A percentile compares a stretch with the other conserved stretches of the same genome.
phyloP scores from a whole-genome alignment of 2,797 vertebrate species.

The Arctocebus calabarensis region DNA sequence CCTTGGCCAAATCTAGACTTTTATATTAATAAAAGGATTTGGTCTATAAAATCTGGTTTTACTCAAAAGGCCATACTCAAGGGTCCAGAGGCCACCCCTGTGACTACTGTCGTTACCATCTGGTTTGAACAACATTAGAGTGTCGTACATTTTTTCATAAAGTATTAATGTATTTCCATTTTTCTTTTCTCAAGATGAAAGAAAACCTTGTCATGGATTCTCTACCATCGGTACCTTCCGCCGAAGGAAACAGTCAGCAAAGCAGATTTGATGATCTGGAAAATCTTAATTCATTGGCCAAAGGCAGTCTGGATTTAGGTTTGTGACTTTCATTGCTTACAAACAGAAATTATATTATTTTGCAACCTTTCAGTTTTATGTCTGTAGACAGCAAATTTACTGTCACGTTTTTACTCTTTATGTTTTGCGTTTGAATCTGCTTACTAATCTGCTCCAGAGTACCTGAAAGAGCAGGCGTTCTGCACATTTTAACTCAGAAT shows the following conservation, averaged over 20 bases:
- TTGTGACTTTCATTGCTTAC: slow-evolving; percentile 73
- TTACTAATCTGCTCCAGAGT: background rate
- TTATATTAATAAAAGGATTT: too few relatives aligned
- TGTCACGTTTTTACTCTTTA: background rate
- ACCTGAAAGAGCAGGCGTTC: background rate
- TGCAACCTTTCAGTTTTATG: background rate
- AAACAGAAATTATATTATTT: background rate
- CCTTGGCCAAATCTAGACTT: too few relatives aligned
- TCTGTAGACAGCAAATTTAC: slow-evolving; percentile 11
- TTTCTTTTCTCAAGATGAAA: slow-evolving; percentile 82
- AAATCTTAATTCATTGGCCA: slow-evolving; percentile 66
- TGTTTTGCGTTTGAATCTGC: slow-evolving; percentile 21
- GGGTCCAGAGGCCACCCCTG: too few relatives aligned
- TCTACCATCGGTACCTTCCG: slow-evolving; percentile 17
- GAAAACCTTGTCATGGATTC: slow-evolving; percentile 77
- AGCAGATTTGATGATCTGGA: slow-evolving; percentile 76
- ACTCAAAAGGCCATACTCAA: too few relatives aligned
- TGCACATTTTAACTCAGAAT: slow-evolving; percentile 2
- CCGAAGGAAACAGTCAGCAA: slow-evolving; percentile 70
- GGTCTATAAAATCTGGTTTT: too few relatives aligned
- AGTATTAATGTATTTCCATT: slow-evolving; percentile 62
- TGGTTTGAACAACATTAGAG: background rate
- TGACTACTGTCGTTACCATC: background rate
- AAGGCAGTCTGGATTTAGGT: slow-evolving; percentile 82
- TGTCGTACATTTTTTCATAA: slow-evolving; percentile 3